Conservation (phyloP, 1,140 invertebrate genomes). For the Plectrocnemia conspersa region DNA sequence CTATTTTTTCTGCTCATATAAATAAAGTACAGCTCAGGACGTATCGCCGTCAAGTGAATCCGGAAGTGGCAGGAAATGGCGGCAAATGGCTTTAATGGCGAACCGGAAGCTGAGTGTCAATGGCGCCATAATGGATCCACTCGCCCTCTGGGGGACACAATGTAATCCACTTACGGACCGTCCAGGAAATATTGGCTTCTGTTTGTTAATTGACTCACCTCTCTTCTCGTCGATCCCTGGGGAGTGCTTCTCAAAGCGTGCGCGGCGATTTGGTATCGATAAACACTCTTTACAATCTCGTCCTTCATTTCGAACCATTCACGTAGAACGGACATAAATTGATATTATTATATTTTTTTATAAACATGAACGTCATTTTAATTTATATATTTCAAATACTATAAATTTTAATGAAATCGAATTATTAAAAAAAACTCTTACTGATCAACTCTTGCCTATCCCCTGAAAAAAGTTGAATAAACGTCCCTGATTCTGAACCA, state of each 20-base stretch:
- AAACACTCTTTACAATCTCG: neutral
- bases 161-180: conserved; percentile 17
- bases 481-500: too few species aligned
- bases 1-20: too few species aligned
- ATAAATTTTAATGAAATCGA: too few species aligned
- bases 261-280: neutral
- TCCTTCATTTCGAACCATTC: too few species aligned
- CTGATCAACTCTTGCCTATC: too few species aligned
- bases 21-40: too few species aligned
- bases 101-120: conserved; percentile 15
- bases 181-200: conserved; percentile 16
- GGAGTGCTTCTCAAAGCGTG: neutral
- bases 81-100: conserved; percentile 21
- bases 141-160: neutral
- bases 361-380: too few species aligned
- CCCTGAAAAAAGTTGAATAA: too few species aligned
- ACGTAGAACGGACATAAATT: too few species aligned
- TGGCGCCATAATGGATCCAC: conserved; percentile 15
- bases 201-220: conserved; percentile 20
- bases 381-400: too few species aligned
- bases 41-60: conserved; percentile 3
- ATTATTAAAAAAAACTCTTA: too few species aligned
- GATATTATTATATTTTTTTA: too few species aligned
- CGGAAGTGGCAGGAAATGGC: conserved; percentile 15
- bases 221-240: neutral